Conservation (phyloP, 2,797 vertebrate genomes). For the Gallinago solitaria region DNA sequence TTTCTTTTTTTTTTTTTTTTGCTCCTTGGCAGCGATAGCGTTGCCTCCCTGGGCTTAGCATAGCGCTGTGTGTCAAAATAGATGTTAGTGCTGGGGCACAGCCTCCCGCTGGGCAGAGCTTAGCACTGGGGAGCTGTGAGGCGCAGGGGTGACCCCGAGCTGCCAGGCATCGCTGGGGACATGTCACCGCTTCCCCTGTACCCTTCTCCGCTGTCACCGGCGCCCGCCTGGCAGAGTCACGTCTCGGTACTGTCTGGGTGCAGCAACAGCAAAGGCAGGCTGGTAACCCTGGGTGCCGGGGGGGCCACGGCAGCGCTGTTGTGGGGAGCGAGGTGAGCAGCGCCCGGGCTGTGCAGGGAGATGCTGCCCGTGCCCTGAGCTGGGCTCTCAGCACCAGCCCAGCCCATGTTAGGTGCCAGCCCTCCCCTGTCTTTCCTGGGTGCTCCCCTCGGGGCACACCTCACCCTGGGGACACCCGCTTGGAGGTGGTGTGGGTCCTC, state of each 20-base stretch:
- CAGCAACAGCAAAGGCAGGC: accelerated
- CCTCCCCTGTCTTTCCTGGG: too few species aligned
- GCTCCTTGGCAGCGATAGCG: background rate
- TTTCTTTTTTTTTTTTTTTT: background rate
- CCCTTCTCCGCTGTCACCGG: background rate
- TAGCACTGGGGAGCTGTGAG: background rate
- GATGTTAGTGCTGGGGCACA: background rate
- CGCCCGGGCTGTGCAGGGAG: background rate
- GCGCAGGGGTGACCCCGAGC: accelerated
- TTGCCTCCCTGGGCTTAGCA: background rate
- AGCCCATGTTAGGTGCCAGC: background rate
- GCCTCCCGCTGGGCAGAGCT: background rate
- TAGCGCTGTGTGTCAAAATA: background rate
- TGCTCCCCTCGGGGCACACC: too few species aligned
- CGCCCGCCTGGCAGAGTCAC: background rate
- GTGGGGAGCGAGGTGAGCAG: too few species aligned
- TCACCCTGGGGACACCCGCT: accelerated
- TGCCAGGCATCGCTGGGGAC: background rate
- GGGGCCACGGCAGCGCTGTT: accelerated
- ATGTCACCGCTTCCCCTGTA: accelerated
- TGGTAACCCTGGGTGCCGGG: background rate
- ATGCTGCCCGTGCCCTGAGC: background rate
- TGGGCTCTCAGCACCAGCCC: accelerated
- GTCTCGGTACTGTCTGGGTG: background rate
- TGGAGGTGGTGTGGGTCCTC: accelerated